Evolutionary conservation across 2,888 invertebrate genomes (phyloP), one percentile per base, ranked within the genome.

Genomic region (Drosophila neonasuta): DNA sequence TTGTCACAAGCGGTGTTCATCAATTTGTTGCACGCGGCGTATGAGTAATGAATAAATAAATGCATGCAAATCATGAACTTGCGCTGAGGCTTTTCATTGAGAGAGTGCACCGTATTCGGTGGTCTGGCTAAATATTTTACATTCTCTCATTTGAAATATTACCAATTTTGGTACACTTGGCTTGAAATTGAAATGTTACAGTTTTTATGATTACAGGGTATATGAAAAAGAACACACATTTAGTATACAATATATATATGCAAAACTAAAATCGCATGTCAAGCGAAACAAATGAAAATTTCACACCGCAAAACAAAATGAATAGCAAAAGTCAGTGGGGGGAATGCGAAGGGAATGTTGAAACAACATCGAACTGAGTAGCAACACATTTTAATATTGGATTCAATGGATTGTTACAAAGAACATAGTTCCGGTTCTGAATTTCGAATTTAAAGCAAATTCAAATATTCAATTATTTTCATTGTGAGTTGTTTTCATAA

Each of bases 71-170:
- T 5, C 36, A 5, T 10, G 32, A 36, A 5, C 32, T 32, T n/a
- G 2, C 2, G 39, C 15, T 13, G 8, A 15, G 39, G 36, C 13
- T 9, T n/a, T 17, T 41, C n/a, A n/a, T 3, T 39, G 39, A 15
- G 39, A 7, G 13, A 15, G 13, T 8, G 15, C 39, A 41, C 13
- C 39, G 39, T 41, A 41, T 6, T 13, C 6, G 36, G 2, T n/a
- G 0, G n/a, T 36, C 36, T n/a, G 36, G 20, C 24, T 24, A 55
- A 36, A 59, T 66, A 67, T 17, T 67, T 65, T n/a, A 59, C 59
- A 70, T 70, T 66, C 50, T 36, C 17, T 11, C 36, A 30, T 2
- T 2, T 24, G 8, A 11, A 42, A 39, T 58, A 46, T 57, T 24
- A 24, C 4, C 24, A 24, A 24, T 24, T 24, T 24, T 5, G 24